Conservation (phyloP, 2,888 invertebrate species). For the Agrilus cyanescens region DNA sequence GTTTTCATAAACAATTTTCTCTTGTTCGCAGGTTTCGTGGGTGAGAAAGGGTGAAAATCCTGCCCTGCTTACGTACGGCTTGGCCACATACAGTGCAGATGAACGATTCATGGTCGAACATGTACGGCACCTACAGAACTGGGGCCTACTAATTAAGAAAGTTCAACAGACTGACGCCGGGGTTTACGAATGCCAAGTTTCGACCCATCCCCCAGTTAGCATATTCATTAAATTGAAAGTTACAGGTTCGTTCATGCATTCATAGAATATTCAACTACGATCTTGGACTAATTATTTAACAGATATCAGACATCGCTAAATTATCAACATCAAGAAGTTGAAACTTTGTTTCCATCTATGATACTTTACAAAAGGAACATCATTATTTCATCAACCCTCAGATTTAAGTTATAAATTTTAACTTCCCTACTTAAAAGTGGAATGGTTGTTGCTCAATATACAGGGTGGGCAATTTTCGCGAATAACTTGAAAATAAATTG, state of each 20-base stretch:
- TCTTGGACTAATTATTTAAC: not conserved
- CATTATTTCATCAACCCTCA: too few species aligned
- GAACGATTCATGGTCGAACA: slow-evolving; percentile 52
- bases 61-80: slow-evolving; percentile 54
- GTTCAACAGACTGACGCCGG: slow-evolving; percentile 59
- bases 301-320: not conserved
- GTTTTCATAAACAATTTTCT: slow-evolving; percentile 1
- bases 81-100: slow-evolving; percentile 53
- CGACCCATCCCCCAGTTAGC: slow-evolving; percentile 65
- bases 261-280: not conserved
- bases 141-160: slow-evolving; percentile 53
- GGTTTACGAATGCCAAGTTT: slow-evolving; percentile 68
- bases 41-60: slow-evolving; percentile 48
- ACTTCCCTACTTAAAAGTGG: too few species aligned
- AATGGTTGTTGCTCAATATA: too few species aligned
- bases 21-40: slow-evolving; percentile 49
- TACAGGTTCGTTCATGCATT: slow-evolving; percentile 45
- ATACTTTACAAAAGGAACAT: too few species aligned
- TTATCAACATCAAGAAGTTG: too few species aligned
- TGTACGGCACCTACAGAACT: slow-evolving; percentile 48
- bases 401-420: too few species aligned
- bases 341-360: too few species aligned
- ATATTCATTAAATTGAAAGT: slow-evolving; percentile 63
- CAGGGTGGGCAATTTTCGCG: too few species aligned
- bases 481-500: too few species aligned